phyloP scores from a whole-genome alignment of 2,113 vertebrate species.

The Neotragus pygmaeus region DNA sequence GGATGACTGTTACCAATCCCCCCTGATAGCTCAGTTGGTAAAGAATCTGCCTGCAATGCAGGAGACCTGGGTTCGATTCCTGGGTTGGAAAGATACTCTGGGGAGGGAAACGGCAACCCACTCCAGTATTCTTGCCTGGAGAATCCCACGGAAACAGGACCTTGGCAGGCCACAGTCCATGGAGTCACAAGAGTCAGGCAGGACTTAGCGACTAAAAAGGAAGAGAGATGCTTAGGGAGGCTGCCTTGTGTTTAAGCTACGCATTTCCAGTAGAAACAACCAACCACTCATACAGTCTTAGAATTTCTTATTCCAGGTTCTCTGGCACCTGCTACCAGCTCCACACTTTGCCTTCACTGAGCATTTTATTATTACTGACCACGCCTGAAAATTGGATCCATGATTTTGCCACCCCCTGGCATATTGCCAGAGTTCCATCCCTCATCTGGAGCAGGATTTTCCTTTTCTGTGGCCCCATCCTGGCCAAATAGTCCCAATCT shows the following conservation, averaged over 20 bases:
- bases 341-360: not conserved
- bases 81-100: not conserved
- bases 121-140: not conserved
- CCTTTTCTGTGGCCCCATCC: fast-evolving
- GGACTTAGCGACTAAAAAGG: not conserved
- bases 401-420: not conserved
- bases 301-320: not conserved
- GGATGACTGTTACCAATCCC: not conserved
- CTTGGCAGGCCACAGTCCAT: not conserved
- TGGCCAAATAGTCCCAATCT: not conserved
- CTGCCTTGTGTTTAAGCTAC: not conserved
- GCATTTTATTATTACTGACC: not conserved
- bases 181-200: not conserved
- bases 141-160: not conserved
- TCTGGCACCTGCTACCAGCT: too few relatives aligned
- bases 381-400: not conserved
- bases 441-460: not conserved
- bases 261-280: not conserved
- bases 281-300: not conserved
- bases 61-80: not conserved
- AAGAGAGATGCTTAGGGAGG: not conserved
- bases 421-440: not conserved
- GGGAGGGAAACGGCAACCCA: not conserved
- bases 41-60: not conserved
- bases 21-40: not conserved